Evolutionary conservation across 2,888 invertebrate genomes (phyloP).

Genomic region (Cylindroiulus punctatus): DNA sequence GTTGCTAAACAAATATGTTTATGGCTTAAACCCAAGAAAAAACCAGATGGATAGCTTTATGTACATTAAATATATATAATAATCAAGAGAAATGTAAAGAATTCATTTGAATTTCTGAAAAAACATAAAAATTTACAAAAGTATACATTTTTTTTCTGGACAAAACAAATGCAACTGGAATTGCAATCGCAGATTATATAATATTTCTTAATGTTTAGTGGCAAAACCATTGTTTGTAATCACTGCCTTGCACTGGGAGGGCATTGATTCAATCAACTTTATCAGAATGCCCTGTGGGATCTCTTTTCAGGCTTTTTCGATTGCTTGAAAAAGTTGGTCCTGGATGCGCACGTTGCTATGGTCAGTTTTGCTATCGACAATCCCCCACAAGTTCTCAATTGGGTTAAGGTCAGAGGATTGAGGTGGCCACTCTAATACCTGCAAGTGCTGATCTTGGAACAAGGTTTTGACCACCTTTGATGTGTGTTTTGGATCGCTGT

Average conservation of each 20-base stretch:
- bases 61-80: not conserved
- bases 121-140: not conserved
- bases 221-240: not conserved
- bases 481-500: too few relatives aligned
- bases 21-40: too few relatives aligned
- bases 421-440: not conserved
- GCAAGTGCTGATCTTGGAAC: too few relatives aligned
- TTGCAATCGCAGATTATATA: not conserved
- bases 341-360: not conserved
- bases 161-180: not conserved
- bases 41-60: too few relatives aligned
- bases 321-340: not conserved
- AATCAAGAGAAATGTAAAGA: not conserved
- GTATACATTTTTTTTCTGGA: not conserved
- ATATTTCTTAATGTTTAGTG: not conserved
- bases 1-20: too few relatives aligned
- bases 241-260: not conserved
- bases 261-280: too few relatives aligned
- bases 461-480: too few relatives aligned
- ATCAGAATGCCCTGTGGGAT: not conserved
- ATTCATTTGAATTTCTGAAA: too few relatives aligned
- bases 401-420: not conserved
- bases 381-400: conserved; percentile 2
- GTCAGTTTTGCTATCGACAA: not conserved
- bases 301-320: not conserved